Conservation (phyloP, 1,140 invertebrate species). For the Aphidius gifuensis region DNA sequence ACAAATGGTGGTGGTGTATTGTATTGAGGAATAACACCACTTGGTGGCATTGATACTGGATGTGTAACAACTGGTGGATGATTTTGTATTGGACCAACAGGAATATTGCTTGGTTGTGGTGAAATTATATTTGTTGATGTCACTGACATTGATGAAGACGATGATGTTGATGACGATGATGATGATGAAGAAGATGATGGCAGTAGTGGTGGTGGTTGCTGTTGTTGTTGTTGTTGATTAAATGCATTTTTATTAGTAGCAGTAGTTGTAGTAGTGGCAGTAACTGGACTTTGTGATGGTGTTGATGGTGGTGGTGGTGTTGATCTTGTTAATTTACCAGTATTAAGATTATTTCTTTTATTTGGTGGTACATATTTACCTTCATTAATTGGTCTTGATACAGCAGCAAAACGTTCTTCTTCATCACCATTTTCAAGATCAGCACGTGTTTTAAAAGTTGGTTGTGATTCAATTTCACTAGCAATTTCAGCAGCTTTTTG, state of each 20-base stretch:
- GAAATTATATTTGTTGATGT: conserved; percentile 43
- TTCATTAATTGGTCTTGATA: conserved; percentile 55
- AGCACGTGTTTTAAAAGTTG: conserved; percentile 72
- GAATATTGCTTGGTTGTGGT: conserved; percentile 46
- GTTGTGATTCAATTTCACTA: conserved; percentile 83
- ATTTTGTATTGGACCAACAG: conserved; percentile 36
- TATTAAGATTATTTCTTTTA: conserved; percentile 67
- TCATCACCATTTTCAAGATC: conserved; percentile 90
- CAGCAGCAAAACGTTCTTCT: conserved; percentile 79
- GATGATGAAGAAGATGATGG: conserved; percentile 26
- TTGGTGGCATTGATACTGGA: conserved; percentile 48
- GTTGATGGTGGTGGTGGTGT: conserved; percentile 60
- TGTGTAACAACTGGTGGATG: conserved; percentile 42
- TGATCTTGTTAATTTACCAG: conserved; percentile 50
- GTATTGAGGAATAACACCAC: conserved; percentile 50
- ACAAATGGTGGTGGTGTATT: conserved; percentile 48
- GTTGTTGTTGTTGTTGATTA: conserved; percentile 33
- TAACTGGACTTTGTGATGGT: conserved; percentile 43
- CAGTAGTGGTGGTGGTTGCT: conserved; percentile 25
- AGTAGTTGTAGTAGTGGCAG: conserved; percentile 27
- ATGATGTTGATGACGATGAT: too few relatives aligned
- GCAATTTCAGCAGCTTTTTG: conserved; percentile 81
- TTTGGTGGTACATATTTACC: conserved; percentile 77
- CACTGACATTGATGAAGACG: conserved; percentile 29
- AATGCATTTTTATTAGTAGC: conserved; percentile 45